phyloP scores from a whole-genome alignment of 2,797 vertebrate genomes.

The Etheostoma perlongum region DNA sequence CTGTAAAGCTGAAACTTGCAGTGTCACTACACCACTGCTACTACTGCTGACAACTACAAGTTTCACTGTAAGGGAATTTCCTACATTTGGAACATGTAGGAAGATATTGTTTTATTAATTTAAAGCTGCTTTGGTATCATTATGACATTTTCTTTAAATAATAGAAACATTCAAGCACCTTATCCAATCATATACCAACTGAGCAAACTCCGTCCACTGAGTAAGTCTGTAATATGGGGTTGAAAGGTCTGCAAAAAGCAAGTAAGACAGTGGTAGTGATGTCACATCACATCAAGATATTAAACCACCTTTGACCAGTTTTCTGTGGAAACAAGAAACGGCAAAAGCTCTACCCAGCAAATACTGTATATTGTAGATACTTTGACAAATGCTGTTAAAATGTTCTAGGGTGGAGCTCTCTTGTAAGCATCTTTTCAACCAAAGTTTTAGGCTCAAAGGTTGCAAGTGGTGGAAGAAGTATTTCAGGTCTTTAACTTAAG shows the following conservation, averaged over 20 bases:
- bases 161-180: not conserved
- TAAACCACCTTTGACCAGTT: constrained; percentile 8
- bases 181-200: not conserved
- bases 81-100: not conserved
- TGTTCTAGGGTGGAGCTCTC: not conserved
- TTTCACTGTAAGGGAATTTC: not conserved
- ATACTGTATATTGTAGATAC: not conserved
- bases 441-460: too few relatives aligned
- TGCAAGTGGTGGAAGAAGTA: too few relatives aligned
- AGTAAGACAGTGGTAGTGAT: not conserved
- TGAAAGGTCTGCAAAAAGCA: not conserved
- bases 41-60: not conserved
- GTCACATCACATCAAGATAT: not conserved
- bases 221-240: not conserved
- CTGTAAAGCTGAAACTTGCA: not conserved
- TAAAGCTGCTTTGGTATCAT: not conserved
- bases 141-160: not conserved
- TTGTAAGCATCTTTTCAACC: not conserved
- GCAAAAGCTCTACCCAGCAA: too few relatives aligned
- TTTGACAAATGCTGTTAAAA: not conserved
- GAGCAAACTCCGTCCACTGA: not conserved
- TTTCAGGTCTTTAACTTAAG: not conserved
- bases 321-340: constrained; percentile 9
- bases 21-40: not conserved
- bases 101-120: not conserved